Evolutionary conservation across 1,140 invertebrate species (phyloP).

Genomic region (Diorhabda elongata): DNA sequence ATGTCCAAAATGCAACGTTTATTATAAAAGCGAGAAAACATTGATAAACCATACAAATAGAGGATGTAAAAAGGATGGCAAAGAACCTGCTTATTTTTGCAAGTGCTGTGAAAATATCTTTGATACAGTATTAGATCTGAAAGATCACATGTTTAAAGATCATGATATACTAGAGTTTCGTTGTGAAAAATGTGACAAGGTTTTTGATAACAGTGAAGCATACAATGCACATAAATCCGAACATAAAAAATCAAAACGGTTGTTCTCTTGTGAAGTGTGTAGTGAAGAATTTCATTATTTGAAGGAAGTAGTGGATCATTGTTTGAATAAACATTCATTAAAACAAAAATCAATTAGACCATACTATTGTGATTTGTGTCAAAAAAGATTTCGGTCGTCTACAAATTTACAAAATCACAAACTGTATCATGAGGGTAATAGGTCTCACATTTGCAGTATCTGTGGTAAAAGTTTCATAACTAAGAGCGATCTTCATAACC

Average conservation of each 20-base stretch:
- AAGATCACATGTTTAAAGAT: constrained; percentile 7
- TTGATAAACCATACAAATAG: constrained; percentile 10
- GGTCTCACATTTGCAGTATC: constrained; percentile 48
- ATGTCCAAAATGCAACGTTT: constrained; percentile 12
- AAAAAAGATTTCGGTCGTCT: constrained; percentile 29
- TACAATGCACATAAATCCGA: constrained; percentile 9
- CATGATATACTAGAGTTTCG: constrained; percentile 9
- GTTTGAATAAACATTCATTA: constrained; percentile 26
- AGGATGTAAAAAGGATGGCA: constrained; percentile 10
- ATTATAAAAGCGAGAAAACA: constrained; percentile 5
- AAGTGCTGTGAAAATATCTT: constrained; percentile 10
- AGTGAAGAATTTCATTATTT: constrained; percentile 19
- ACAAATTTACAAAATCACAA: constrained; percentile 34
- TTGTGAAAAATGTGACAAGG: constrained; percentile 10
- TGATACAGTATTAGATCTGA: neutral
- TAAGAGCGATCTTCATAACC: constrained; percentile 50
- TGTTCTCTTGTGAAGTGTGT: constrained; percentile 35
- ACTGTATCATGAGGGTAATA: constrained; percentile 32
- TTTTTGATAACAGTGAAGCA: constrained; percentile 11
- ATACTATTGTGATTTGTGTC: constrained; percentile 30
- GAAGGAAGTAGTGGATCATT: constrained; percentile 33
- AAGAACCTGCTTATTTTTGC: constrained; percentile 6
- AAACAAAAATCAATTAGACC: constrained; percentile 31
- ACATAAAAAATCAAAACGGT: constrained; percentile 17
- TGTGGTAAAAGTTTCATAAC: constrained; percentile 59